phyloP scores from a whole-genome alignment of 2,113 vertebrate species.

The Oxyruncus cristatus region DNA sequence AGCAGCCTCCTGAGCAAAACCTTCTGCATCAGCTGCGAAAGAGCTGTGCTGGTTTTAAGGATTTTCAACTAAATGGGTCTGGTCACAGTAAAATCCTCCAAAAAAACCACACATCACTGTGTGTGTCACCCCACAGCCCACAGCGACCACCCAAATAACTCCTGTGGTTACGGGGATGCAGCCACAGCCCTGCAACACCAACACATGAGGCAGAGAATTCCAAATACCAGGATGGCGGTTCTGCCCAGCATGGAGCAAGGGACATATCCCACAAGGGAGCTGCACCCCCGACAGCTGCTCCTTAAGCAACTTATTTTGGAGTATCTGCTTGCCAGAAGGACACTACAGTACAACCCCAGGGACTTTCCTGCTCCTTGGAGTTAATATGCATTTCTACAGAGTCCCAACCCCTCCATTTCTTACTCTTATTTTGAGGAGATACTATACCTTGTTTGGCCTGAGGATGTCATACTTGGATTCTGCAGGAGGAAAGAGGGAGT shows the following conservation, averaged over 20 bases:
- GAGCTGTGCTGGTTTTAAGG: background rate
- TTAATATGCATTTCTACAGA: background rate
- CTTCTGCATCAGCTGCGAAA: background rate
- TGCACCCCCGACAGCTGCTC: background rate
- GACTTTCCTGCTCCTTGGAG: background rate
- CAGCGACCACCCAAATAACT: background rate
- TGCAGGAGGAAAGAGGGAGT: constrained; percentile 60
- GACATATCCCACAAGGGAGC: background rate
- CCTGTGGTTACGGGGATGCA: background rate
- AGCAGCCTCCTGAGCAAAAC: background rate
- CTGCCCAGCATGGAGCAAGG: background rate
- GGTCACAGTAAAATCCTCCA: background rate
- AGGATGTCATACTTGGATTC: constrained; percentile 47
- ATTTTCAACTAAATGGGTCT: background rate
- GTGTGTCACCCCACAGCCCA: background rate
- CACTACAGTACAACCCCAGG: accelerated
- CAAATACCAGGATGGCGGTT: background rate
- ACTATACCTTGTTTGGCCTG: constrained; percentile 75
- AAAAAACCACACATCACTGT: background rate
- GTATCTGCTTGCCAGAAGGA: background rate
- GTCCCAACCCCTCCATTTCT: background rate
- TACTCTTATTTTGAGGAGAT: background rate
- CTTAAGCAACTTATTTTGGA: background rate
- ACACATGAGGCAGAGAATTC: background rate
- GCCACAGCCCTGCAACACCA: accelerated